Percentiles rank a stretch among this genome's conserved stretches.
Conservation (phyloP, 2,113 vertebrate species). For the Dendropsophus ebraccatus region DNA sequence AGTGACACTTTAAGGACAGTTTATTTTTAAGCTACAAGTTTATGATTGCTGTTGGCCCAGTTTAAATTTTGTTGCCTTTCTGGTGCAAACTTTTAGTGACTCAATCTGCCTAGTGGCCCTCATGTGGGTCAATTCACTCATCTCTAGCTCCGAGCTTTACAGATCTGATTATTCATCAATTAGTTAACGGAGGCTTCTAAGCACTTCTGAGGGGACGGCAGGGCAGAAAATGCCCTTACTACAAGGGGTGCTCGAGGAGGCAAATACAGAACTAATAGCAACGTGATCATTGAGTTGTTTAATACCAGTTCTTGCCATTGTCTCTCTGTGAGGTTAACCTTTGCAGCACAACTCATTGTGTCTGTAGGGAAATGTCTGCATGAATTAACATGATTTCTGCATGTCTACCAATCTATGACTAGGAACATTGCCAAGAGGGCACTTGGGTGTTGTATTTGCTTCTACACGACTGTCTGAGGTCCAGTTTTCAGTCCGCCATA, state of each 20-base stretch:
- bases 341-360: neutral
- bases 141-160: neutral
- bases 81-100: neutral
- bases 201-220: neutral
- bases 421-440: conserved; percentile 38
- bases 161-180: too few relatives aligned
- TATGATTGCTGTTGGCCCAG: neutral
- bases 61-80: neutral
- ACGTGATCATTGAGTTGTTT: neutral
- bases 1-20: too few relatives aligned
- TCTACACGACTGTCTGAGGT: conserved; percentile 34
- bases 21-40: too few relatives aligned
- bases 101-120: neutral
- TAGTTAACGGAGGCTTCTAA: neutral
- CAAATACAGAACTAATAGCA: neutral
- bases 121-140: neutral
- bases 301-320: neutral
- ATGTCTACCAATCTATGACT: conserved; percentile 38
- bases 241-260: neutral
- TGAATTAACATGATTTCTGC: conserved; percentile 29
- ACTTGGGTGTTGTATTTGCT: conserved; percentile 12
- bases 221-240: neutral
- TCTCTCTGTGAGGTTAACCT: conserved; percentile 7
- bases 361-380: conserved; percentile 44
- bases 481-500: conserved; percentile 5